Percentiles rank a stretch among this genome's conserved stretches.
Conservation (phyloP, 2,113 vertebrate genomes). For the Pomatostomus ruficeps region DNA sequence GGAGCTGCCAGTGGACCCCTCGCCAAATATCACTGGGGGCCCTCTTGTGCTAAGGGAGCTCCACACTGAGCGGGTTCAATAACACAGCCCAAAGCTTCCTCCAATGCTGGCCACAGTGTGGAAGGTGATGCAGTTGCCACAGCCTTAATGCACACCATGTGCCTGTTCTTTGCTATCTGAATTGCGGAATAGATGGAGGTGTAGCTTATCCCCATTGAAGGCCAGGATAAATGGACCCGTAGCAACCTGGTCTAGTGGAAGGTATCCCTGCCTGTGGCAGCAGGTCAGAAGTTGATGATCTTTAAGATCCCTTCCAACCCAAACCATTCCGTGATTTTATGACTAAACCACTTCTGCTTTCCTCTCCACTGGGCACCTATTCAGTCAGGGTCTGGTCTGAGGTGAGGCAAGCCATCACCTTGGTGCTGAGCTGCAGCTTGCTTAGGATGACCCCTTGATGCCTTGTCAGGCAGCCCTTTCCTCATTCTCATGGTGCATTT, state of each 20-base stretch:
- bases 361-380: neutral
- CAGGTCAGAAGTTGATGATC: neutral
- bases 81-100: neutral
- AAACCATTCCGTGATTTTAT: neutral
- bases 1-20: neutral
- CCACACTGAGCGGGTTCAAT: neutral
- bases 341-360: neutral
- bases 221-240: too few species aligned
- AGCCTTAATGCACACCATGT: fast-evolving
- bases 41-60: neutral
- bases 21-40: too few species aligned
- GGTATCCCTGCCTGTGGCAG: fast-evolving
- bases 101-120: fast-evolving
- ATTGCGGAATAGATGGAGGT: neutral
- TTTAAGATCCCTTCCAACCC: neutral
- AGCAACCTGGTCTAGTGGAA: neutral
- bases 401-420: neutral
- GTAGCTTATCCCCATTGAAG: neutral
- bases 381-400: neutral
- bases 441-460: neutral
- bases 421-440: neutral
- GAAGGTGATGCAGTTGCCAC: neutral
- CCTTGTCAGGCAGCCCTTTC: neutral
- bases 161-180: neutral
- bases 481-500: neutral